Base-by-base conservation (phyloP, 2,113 vertebrate species). In the Chloropsis hardwickii region DNA sequence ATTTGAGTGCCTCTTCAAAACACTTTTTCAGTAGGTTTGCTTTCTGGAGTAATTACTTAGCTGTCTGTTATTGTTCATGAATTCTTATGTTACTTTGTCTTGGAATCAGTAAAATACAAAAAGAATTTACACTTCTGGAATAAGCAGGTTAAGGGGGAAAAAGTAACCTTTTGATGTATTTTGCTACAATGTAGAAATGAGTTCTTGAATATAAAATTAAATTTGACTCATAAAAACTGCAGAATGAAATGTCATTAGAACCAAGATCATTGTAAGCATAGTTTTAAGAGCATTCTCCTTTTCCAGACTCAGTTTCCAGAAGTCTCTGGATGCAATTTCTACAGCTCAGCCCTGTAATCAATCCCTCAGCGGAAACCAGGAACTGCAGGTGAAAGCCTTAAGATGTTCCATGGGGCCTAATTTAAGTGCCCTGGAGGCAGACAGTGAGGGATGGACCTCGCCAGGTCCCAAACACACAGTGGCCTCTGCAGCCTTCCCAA, bases 381-480 rank as follows among this genome's bases (percentile, higher is more conserved):
- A 64, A 3, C 37, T 48, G 60, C 40, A 60, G 35, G 33, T 1
- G 3, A 69, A 78, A 73, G 10, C 50, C 19, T 72, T 24, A 45
- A 51, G 50, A 39, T 10, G 17, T 9, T 73, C 8, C 22, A 31
- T 1, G 0, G 8, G 7, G 24, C 8, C 24, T 33, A 51, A 39
- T 64, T 72, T 39, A 45, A 33, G 39, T 31, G 48, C 3, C 29
- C 50, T 78, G 45, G 50, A 81, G 35, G 31, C 23, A 72, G n/a
- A 37, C 2, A 69, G 62, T 18, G 73, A 47, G 51, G 58, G 78
- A 72, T 4, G 33, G 62, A 60, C 20, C 53, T 76, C 11, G 3
- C 44, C 53, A 37, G 73, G 21, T 72, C 39, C 53, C 39, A 81
- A 8, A 27, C 8, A 2, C 0, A 0, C 21, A 12, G 23, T 5